Conservation (phyloP, 2,888 invertebrate genomes). For the Ashinkailepas kermadecensis region DNA sequence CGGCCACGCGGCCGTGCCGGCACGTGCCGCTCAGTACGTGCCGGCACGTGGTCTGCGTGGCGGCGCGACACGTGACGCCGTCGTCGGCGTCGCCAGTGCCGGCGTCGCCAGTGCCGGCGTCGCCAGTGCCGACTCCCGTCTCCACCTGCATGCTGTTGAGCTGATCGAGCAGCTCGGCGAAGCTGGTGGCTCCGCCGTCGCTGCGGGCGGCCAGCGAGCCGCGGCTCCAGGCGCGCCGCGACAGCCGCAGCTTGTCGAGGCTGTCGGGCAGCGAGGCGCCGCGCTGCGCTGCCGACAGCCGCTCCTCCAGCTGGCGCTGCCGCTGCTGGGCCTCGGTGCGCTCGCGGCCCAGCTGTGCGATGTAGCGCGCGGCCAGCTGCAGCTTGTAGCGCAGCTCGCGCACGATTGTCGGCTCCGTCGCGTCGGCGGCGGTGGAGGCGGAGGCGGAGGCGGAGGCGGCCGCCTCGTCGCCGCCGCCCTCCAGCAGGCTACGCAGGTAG, state of each 20-base stretch:
- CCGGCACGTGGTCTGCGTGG: background rate
- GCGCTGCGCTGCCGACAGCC: background rate
- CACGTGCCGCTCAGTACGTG: background rate
- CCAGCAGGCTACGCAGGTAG: slow-evolving; percentile 1
- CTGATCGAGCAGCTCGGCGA: slow-evolving; percentile 9
- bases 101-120: background rate
- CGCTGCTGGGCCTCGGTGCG: background rate
- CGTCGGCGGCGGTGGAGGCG: background rate
- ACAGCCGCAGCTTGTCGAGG: background rate
- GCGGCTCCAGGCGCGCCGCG: background rate
- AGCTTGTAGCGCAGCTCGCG: slow-evolving; percentile 10
- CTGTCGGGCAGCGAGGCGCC: background rate
- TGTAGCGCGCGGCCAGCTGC: slow-evolving; percentile 15
- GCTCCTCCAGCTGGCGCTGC: background rate
- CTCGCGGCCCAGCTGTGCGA: background rate
- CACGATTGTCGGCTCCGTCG: background rate
- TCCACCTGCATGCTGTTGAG: slow-evolving; percentile 18
- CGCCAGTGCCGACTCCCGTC: background rate
- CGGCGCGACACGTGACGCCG: background rate
- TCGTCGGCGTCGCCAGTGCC: background rate
- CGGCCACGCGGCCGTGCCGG: background rate
- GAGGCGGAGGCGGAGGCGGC: background rate
- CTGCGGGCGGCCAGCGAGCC: background rate
- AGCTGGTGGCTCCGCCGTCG: background rate
- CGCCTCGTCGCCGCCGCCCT: background rate